A percentile compares a stretch with the other conserved stretches of the same genome.
phyloP scores from a whole-genome alignment of 2,113 vertebrate genomes.

The Isurus oxyrinchus region DNA sequence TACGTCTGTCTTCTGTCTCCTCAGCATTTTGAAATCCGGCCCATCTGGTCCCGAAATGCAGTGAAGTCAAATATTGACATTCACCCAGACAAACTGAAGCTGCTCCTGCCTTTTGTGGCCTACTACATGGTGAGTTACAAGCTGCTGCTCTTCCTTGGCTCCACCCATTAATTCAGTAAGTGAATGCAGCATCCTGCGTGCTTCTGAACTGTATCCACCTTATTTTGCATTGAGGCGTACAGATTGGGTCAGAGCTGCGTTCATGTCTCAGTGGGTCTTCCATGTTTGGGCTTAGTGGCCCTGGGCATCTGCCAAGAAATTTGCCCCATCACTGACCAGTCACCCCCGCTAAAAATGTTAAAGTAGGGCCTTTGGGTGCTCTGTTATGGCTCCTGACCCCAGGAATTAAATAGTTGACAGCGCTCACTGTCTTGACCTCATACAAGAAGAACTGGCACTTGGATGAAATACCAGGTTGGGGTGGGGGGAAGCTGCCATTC shows the following conservation, averaged over 20 bases:
- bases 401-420: background rate
- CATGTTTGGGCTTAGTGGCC: background rate
- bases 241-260: background rate
- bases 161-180: background rate
- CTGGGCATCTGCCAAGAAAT: background rate
- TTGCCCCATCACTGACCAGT: background rate
- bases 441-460: background rate
- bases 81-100: constrained; percentile 90
- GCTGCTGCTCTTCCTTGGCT: background rate
- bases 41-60: constrained; percentile 86
- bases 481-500: too few relatives aligned
- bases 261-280: background rate
- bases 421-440: background rate
- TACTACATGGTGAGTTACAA: constrained; percentile 84
- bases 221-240: background rate
- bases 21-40: constrained; percentile 80
- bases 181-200: background rate
- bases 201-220: background rate
- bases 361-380: background rate
- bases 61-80: constrained; percentile 83
- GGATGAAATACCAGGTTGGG: background rate
- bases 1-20: background rate
- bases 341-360: background rate
- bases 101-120: constrained; percentile 75
- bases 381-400: background rate